Base-by-base conservation (phyloP, 2,888 invertebrate genomes). In the Rotaria macrura region DNA sequence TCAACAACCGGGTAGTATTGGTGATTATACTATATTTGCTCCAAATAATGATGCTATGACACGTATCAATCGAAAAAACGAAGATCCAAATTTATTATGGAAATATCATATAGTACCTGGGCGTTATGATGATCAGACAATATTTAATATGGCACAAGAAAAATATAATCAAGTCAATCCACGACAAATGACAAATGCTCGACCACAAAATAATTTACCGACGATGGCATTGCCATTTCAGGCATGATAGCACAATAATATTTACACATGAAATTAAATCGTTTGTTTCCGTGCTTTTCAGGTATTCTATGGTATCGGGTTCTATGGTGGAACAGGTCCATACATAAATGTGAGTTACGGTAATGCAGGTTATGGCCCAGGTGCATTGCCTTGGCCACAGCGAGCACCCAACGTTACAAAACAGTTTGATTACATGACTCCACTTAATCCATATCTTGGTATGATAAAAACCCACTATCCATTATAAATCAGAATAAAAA, bases 61-160 rank as follows among this genome's bases (percentile, higher is more conserved):
- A 25, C 40, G 79, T 43, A 40, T 79, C 10, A 79, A n/a, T 79
- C 40, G 79, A n/a, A 40, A n/a, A 79, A 79, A 43, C 34, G 79
- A 79, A 79, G 43, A 79, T 43, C 79, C 79, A 25, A 79, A 12
- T 79, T 12, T 79, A n/a, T 10, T 79, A 12, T 79, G 79, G 79
- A 79, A 79, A 43, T 79, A 79, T 79, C 79, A 79, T 43, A 79
- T 79, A 43, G 79, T 79, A 43, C 43, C 79, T 43, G 79, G 79
- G 25, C 79, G 79, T n/a, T 79, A 43, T n/a, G 43, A 40, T 79
- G 79, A 79, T 79, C 79, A 79, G 43, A n/a, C n/a, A 6, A 23
- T 79, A 38, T 79, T 25, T 79, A 79, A 43, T 43, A 40, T 79
- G 79, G 79, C 79, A 23, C 25, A 40, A 79, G 79, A 79, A 4